A percentile compares a stretch with the other conserved stretches of the same genome.
Conservation (phyloP, 2,113 vertebrate genomes). For the Cyanistes caeruleus region DNA sequence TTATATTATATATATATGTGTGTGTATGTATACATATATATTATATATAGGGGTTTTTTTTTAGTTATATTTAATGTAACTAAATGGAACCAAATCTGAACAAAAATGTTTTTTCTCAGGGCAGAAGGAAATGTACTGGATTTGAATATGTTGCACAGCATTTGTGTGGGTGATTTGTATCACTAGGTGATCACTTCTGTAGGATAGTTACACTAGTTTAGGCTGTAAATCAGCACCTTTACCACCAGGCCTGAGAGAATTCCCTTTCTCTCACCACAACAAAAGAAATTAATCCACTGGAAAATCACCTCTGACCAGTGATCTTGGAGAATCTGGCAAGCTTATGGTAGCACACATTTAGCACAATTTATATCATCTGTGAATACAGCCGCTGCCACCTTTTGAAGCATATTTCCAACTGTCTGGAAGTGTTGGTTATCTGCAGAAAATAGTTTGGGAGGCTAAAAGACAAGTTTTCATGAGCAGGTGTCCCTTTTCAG, state of each 20-base stretch:
- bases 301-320: neutral
- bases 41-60: too few species aligned
- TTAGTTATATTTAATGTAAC: constrained; percentile 35
- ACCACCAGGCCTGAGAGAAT: neutral
- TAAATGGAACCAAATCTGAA: constrained; percentile 54
- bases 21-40: too few species aligned
- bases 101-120: neutral
- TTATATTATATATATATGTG: too few species aligned
- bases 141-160: neutral
- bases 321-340: neutral
- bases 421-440: neutral
- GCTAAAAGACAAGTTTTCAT: neutral
- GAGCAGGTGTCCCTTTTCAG: neutral
- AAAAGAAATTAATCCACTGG: neutral
- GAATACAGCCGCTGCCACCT: neutral
- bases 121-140: neutral
- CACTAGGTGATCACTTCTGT: neutral
- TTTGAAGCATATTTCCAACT: neutral
- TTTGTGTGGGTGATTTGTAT: neutral
- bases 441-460: neutral
- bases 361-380: neutral
- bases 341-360: neutral
- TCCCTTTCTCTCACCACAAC: neutral
- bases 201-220: neutral
- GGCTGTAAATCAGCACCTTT: neutral